These are phyloP conservation scores for Cerastis leucographa DNA, from an alignment of 2,888 invertebrate genomes.

Conservation along the genomic window DNA sequence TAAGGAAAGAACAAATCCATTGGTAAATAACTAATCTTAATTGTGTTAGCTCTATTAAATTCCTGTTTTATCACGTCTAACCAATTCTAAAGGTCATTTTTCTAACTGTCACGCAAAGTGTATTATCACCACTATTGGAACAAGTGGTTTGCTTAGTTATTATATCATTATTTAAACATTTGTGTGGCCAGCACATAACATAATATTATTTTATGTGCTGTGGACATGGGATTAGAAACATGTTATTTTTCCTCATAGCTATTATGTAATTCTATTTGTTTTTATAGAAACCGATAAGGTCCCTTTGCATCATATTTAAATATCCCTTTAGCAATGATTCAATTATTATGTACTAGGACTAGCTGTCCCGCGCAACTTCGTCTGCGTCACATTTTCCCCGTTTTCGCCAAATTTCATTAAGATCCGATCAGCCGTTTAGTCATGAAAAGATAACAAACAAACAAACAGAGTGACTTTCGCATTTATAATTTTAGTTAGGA, in stretches of 20 bases:
- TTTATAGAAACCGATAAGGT: constrained; percentile 23
- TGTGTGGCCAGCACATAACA: constrained; percentile 16
- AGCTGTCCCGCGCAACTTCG: no score
- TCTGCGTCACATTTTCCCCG: no score
- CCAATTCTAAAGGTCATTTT: constrained; percentile 44
- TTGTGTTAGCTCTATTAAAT: constrained; percentile 24
- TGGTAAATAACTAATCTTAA: constrained; percentile 22
- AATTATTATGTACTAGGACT: background rate
- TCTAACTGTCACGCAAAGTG: constrained; percentile 31
- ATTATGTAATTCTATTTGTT: constrained; percentile 23
- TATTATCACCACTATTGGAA: constrained; percentile 34
- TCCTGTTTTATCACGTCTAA: constrained; percentile 36
- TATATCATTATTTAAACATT: constrained; percentile 56
- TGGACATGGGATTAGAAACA: constrained; percentile 19
- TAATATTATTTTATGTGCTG: constrained; percentile 12
- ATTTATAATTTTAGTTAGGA: no score
- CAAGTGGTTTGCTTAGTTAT: constrained; percentile 45
- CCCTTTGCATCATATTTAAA: background rate
- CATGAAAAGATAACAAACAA: no score
- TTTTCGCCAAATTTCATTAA: no score
- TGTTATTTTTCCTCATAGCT: constrained; percentile 48
- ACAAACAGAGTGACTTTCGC: no score
- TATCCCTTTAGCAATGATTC: background rate
- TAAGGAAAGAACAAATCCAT: constrained; percentile 3
- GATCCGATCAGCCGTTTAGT: no score